These are phyloP conservation scores for Conus ventricosus DNA, from an alignment of 1,140 invertebrate species.

Conservation along the genomic window DNA sequence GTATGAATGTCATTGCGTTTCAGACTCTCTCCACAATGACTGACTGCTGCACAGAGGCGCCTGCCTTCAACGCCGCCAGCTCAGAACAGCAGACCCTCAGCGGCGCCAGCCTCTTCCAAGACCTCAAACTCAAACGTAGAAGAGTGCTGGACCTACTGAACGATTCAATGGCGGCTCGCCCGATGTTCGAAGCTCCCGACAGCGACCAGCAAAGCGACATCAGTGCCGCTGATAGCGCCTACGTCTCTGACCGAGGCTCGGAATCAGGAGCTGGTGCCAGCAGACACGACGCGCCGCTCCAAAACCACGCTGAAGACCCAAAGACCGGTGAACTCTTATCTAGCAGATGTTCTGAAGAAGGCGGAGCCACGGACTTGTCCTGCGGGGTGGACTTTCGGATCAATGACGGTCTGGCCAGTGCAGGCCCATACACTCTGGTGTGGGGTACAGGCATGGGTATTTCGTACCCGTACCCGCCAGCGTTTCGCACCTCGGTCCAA, in stretches of 20 bases:
- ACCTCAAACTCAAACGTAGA: constrained; percentile 58
- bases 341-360: too few relatives aligned
- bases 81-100: constrained; percentile 5
- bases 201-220: constrained; percentile 45
- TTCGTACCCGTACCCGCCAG: constrained; percentile 38
- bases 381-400: too few relatives aligned
- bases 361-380: too few relatives aligned
- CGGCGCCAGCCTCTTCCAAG: constrained; percentile 48
- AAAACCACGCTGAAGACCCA: too few relatives aligned
- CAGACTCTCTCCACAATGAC: too few relatives aligned
- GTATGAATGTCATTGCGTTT: too few relatives aligned
- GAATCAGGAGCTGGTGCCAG: constrained; percentile 23
- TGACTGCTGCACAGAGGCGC: too few relatives aligned
- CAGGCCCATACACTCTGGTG: too few relatives aligned
- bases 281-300: constrained; percentile 10
- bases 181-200: constrained; percentile 23
- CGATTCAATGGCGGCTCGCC: constrained; percentile 30
- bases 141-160: constrained; percentile 43
- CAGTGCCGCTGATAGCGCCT: constrained; percentile 43
- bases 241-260: constrained; percentile 34
- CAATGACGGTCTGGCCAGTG: too few relatives aligned
- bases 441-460: constrained; percentile 25
- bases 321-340: too few relatives aligned
- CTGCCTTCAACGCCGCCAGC: not conserved
- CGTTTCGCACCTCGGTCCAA: constrained; percentile 12